Evolutionary conservation across 2,113 vertebrate genomes (phyloP).

Genomic region (Engraulis encrasicolus): DNA sequence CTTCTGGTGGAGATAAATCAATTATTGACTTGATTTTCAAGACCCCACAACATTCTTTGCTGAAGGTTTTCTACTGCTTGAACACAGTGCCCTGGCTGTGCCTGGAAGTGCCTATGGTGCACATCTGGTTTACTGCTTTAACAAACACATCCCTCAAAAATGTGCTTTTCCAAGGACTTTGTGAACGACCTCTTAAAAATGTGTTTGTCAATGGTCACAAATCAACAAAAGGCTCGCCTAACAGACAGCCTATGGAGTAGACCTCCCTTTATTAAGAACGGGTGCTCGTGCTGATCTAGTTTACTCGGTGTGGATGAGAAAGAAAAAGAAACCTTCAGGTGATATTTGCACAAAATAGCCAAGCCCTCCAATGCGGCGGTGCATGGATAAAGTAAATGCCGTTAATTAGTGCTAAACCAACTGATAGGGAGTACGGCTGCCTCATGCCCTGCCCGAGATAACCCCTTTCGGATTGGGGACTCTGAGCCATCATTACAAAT

Average conservation of each 20-base stretch:
- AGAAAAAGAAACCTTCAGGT: neutral
- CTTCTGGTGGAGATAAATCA: neutral
- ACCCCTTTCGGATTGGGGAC: constrained; percentile 52
- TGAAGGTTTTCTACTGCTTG: neutral
- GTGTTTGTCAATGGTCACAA: neutral
- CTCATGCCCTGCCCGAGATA: constrained; percentile 55
- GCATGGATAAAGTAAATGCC: constrained; percentile 62
- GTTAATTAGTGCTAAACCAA: constrained; percentile 73
- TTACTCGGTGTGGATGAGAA: neutral
- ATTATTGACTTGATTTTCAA: neutral
- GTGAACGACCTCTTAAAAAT: neutral
- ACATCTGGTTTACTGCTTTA: neutral
- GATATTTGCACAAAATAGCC: neutral
- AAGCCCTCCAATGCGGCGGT: neutral
- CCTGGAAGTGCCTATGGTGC: neutral
- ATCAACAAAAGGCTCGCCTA: neutral
- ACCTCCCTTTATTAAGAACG: neutral
- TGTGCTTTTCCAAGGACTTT: neutral
- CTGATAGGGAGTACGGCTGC: constrained; percentile 53
- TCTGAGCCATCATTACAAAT: constrained; percentile 40
- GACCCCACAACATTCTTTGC: neutral
- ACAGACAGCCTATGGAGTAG: neutral
- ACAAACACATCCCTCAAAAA: neutral
- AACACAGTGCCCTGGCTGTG: neutral
- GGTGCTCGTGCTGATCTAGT: neutral